Base-by-base conservation (phyloP, 2,113 vertebrate genomes). In the Lagenorhynchus albirostris region DNA sequence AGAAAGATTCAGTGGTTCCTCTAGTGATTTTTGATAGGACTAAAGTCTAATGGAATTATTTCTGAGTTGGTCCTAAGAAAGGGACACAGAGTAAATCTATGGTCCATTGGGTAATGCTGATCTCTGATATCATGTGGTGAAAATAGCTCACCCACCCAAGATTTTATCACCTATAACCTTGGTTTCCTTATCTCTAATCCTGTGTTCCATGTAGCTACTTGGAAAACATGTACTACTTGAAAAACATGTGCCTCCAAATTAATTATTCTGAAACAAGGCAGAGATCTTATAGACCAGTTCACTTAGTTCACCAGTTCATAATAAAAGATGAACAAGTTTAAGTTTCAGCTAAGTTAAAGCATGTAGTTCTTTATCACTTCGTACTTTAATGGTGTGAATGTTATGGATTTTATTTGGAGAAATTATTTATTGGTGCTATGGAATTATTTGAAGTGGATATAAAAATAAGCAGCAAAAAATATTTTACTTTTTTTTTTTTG, bases 401-500 rank as follows among this genome's bases (percentile, higher is more conserved):
- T 90, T 90, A 90, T 90, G 90, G 50, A 62, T 83, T 97, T 97
- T 74, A 76, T 91, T 95, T 55, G 70, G 80, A 88, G 41, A 95
- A 98, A 95, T 94, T 94, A 74, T 83, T 96, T 93, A 84, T 87
- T 15, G 10, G 12, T 89, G n/a, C 50, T 89, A 71, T 67, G n/a
- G 70, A 85, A 55, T 89, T 86, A 86, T 53, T 68, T 80, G 86
- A 93, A 93, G 92, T 77, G 11, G 14, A 36, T 38, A 63, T 62
- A 87, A 87, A 95, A 95, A 84, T 79, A 97, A 97, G 33, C 47
- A 55, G 83, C 41, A 88, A 91, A 96, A 95, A 93, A 73, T 65
- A 82, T 55, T 96, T 91, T 92, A n/a, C 65, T 92, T 97, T 97
- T 80, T n/a, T n/a, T n/a, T n/a, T n/a, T n/a, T n/a, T n/a, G n/a